Evolutionary conservation across 2,113 vertebrate genomes (phyloP).

Genomic region (Phyllostomus discolor): DNA sequence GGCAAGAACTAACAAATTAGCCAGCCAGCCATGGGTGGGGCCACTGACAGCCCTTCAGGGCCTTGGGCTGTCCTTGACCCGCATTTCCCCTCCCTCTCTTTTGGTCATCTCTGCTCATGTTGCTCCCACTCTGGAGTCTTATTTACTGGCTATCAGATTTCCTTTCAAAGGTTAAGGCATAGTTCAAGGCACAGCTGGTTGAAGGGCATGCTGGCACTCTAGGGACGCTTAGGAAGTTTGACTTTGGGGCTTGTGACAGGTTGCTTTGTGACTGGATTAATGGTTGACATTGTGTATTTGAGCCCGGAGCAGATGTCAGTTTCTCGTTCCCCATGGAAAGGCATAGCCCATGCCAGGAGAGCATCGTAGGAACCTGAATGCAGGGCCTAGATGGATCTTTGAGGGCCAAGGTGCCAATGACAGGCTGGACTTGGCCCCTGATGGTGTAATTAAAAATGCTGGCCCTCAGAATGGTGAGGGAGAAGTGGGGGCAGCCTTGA

Average conservation of each 20-base stretch:
- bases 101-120: neutral
- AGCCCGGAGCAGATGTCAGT: accelerated
- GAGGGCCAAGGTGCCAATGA: neutral
- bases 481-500: neutral
- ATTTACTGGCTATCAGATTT: slow-evolving; percentile 31
- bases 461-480: neutral
- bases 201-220: neutral
- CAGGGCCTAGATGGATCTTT: neutral
- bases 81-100: accelerated
- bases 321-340: neutral
- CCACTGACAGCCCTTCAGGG: neutral
- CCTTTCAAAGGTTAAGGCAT: slow-evolving; percentile 44
- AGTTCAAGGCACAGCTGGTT: neutral
- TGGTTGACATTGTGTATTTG: neutral
- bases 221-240: neutral
- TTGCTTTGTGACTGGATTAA: neutral
- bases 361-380: accelerated
- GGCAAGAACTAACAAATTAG: neutral
- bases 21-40: neutral
- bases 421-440: neutral
- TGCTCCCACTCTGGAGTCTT: neutral
- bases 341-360: neutral
- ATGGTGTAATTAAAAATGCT: neutral
- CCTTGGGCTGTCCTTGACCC: neutral
- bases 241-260: neutral